These are phyloP conservation scores for Eudasyphora cyanicolor DNA, from an alignment of 2,888 invertebrate species.

Conservation along the genomic window DNA sequence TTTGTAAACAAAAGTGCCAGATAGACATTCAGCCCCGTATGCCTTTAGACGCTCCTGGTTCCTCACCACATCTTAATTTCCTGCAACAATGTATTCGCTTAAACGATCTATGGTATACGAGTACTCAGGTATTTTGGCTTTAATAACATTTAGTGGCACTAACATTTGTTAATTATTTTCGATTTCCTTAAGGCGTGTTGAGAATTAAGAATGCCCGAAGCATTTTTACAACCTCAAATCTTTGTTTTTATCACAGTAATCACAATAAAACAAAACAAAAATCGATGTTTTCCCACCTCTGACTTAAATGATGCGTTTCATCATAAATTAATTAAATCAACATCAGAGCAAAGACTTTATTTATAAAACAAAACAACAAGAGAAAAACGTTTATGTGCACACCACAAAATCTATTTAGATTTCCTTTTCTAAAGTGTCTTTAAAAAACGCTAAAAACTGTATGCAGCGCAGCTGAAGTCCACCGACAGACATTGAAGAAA, in stretches of 20 bases:
- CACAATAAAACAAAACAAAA: not conserved
- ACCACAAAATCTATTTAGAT: constrained; percentile 31
- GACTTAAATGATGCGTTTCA: constrained; percentile 71
- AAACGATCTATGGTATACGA: constrained; percentile 26
- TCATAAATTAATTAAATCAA: constrained; percentile 77
- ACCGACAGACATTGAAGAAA: constrained; percentile 33
- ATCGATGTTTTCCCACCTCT: constrained; percentile 32
- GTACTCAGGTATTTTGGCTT: constrained; percentile 42
- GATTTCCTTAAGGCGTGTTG: not conserved
- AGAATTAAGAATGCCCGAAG: not conserved
- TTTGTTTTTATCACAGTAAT: not conserved
- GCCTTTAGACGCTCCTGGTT: too few species aligned
- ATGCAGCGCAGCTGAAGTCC: not conserved
- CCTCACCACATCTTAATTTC: too few species aligned
- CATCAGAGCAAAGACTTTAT: constrained; percentile 55
- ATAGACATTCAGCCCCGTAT: too few species aligned
- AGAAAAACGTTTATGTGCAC: not conserved
- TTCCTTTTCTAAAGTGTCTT: constrained; percentile 28
- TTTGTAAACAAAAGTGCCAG: too few species aligned
- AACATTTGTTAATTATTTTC: constrained; percentile 8
- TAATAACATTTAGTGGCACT: constrained; percentile 39
- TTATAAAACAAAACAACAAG: constrained; percentile 15
- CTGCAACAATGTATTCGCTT: too few species aligned
- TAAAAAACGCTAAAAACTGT: constrained; percentile 16
- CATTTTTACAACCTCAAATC: constrained; percentile 16